Evolutionary conservation across 2,797 vertebrate species (phyloP).

Genomic region (Pyrocephalus nanus): DNA sequence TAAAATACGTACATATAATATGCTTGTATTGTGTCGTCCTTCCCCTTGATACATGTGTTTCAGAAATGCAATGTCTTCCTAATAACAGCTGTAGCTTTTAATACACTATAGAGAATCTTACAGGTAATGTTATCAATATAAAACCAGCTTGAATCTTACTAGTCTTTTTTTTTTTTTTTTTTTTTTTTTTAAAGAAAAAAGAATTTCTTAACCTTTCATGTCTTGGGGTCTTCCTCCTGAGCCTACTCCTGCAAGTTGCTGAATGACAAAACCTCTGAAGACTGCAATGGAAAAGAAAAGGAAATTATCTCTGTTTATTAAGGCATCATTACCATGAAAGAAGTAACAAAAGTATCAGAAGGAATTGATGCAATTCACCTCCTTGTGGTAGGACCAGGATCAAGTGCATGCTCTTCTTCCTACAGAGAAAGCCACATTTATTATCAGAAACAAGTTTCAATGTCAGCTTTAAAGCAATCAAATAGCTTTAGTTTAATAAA

Average conservation of each 20-base stretch:
- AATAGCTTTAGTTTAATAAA: not conserved
- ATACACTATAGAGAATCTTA: not conserved
- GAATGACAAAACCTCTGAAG: not conserved
- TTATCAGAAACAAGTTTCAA: not conserved
- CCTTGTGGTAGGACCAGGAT: not conserved
- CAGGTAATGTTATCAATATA: not conserved
- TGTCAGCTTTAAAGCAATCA: not conserved
- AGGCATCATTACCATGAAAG: not conserved
- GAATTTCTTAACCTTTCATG: not conserved
- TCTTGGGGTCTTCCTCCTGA: not conserved
- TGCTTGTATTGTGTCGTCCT: not conserved
- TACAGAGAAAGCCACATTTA: not conserved
- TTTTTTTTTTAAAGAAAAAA: no score
- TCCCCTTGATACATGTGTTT: not conserved
- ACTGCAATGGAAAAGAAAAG: not conserved
- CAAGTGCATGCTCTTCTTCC: not conserved
- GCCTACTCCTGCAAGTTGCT: not conserved
- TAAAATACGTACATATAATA: not conserved
- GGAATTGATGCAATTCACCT: not conserved
- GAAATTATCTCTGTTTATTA: not conserved
- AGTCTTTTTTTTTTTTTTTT: not conserved
- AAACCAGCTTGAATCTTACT: not conserved
- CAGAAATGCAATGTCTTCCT: not conserved
- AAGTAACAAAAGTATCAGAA: not conserved
- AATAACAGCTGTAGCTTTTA: not conserved